Percentiles rank a stretch among this genome's conserved stretches.
These are phyloP conservation scores for Esox niger DNA, from an alignment of 2,113 vertebrate species.

Conservation along the genomic window DNA sequence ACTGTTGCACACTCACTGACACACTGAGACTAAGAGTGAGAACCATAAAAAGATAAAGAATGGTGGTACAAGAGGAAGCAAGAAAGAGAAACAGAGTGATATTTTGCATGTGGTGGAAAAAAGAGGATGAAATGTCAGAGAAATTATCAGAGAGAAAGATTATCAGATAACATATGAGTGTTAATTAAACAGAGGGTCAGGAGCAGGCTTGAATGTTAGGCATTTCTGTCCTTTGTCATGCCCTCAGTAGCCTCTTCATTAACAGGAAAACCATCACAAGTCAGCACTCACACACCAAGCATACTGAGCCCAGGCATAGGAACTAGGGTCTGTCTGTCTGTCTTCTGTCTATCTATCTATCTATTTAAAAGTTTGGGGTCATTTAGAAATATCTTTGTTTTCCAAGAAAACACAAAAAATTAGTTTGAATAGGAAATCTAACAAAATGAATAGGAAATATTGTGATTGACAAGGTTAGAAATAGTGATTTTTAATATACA, in stretches of 20 bases:
- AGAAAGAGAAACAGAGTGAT: neutral
- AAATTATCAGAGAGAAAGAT: neutral
- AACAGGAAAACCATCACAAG: conserved; percentile 42
- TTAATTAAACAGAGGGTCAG: neutral
- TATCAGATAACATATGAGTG: too few species aligned
- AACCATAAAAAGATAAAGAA: neutral
- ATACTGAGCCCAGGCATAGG: conserved; percentile 24
- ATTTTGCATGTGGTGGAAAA: too few species aligned
- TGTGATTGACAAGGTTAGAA: too few species aligned
- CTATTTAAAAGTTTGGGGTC: too few species aligned
- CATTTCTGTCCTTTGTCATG: neutral
- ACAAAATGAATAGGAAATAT: too few species aligned
- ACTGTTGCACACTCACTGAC: neutral
- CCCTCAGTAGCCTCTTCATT: conserved; percentile 31
- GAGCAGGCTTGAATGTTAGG: too few species aligned
- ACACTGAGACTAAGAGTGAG: neutral
- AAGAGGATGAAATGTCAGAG: neutral
- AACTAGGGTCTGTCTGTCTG: conserved; percentile 17
- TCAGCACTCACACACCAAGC: conserved; percentile 27
- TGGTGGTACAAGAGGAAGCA: neutral
- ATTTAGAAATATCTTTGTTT: too few species aligned
- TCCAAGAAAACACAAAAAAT: too few species aligned
- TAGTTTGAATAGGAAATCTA: too few species aligned
- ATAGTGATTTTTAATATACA: too few species aligned
- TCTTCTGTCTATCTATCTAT: conserved; percentile 11